Base-by-base conservation (phyloP, 2,888 invertebrate species). In the Sinotaia quadrata region DNA sequence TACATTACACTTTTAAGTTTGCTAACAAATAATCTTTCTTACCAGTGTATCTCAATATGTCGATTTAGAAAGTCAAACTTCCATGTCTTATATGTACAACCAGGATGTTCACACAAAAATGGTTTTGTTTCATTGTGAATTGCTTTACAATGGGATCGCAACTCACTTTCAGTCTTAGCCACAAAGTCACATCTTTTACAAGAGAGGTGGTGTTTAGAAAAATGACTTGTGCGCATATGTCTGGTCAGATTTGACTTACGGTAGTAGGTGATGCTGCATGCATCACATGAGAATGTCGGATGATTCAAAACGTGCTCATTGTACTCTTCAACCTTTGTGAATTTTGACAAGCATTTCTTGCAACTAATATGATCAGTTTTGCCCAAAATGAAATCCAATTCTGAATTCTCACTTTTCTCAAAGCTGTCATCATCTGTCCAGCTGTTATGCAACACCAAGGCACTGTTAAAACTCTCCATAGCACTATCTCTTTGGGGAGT, bases 201-300 rank as follows among this genome's bases (percentile, higher is more conserved):
- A 27, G 58, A 56, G 18, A 77, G 72, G 52, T 76, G 74, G 24
- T 69, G 52, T 2, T 63, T 63, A 7, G 65, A 69, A 1, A 73
- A 65, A 49, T 82, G 82, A 15, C 29, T 65, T 2, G 60, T 68
- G 2, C 79, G 69, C 54, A 75, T 59, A 60, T 82, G 82, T 10
- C 78, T 73, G 0, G 80, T 78, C 31, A 81, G 72, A 51, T 77
- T 76, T 15, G 73, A 73, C 27, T 74, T 69, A 21, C 80, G 70
- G 34, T 70, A 73, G 54, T 75, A 82, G 18, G 71, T 73, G 51
- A 67, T 60, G 4, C 69, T 68, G 61, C 82, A 82, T 10, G 76
- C 59, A 37, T 77, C 73, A 59, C 82, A 82, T 10, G 52, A 41
- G 54, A 69, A 71, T 2, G 67, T 51, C 1, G 72, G 72, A 61